A percentile compares a stretch with the other conserved stretches of the same genome.
Evolutionary conservation across 92 coral and sea anemone genomes (phyloP).

Genomic region (Nematostella vectensis): DNA sequence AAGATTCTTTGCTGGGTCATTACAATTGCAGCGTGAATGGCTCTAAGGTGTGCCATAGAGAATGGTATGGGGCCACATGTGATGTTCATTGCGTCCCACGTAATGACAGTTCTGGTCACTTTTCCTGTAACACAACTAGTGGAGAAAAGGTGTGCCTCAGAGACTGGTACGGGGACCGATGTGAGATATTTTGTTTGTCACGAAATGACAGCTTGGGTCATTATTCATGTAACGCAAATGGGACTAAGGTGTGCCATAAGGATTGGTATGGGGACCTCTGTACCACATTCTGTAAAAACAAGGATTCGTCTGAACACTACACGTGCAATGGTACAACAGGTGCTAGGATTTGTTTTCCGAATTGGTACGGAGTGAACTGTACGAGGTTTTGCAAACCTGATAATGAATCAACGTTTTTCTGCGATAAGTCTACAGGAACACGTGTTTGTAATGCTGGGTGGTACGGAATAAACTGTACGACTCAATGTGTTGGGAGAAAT

Average conservation of each 20-base stretch:
- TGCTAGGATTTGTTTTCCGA: slow-evolving; percentile 17
- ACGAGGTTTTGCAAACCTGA: not conserved
- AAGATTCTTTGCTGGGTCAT: slow-evolving; percentile 8
- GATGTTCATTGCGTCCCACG: slow-evolving; percentile 29
- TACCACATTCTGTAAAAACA: slow-evolving; percentile 9
- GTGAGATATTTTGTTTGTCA: slow-evolving; percentile 32
- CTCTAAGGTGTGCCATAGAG: slow-evolving; percentile 31
- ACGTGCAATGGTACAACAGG: slow-evolving; percentile 31
- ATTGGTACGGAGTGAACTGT: slow-evolving; percentile 42
- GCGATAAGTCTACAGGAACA: not conserved
- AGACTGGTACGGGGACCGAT: slow-evolving; percentile 47
- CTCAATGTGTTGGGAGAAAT: slow-evolving; percentile 19
- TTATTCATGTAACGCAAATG: slow-evolving; percentile 46
- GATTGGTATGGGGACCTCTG: slow-evolving; percentile 41
- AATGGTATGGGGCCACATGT: slow-evolving; percentile 55
- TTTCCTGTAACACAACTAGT: slow-evolving; percentile 21
- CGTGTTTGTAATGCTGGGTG: not conserved
- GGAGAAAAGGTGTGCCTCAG: slow-evolving; percentile 39
- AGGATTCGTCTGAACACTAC: slow-evolving; percentile 39
- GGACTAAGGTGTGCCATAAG: slow-evolving; percentile 38
- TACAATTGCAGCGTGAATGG: slow-evolving; percentile 35
- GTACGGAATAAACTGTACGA: slow-evolving; percentile 16
- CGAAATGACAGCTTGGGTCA: slow-evolving; percentile 41
- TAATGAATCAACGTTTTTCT: not conserved
- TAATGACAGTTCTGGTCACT: slow-evolving; percentile 17